phyloP scores from a whole-genome alignment of 2,113 vertebrate genomes.

The Thalassoma bifasciatum region DNA sequence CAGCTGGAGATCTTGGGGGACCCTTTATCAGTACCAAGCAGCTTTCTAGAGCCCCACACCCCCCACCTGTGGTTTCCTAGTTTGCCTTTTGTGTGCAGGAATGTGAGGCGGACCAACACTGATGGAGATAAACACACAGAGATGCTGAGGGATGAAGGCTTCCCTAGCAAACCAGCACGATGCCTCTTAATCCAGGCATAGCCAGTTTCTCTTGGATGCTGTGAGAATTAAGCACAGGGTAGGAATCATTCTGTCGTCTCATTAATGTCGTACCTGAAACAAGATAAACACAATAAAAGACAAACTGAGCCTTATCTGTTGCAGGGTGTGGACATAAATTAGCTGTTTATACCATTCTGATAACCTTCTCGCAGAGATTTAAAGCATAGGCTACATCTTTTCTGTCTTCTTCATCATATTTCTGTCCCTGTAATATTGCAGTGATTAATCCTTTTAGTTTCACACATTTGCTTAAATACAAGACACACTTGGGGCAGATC shows the following conservation, averaged over 20 bases:
- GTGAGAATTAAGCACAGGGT: not conserved
- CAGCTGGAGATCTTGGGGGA: conserved; percentile 70
- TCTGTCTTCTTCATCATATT: conserved; percentile 32
- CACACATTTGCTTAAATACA: conserved; percentile 42
- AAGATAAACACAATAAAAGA: conserved; percentile 14
- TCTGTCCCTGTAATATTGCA: conserved; percentile 21
- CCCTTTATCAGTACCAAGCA: conserved; percentile 77
- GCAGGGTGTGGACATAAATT: conserved; percentile 20
- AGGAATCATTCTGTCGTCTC: conserved; percentile 11
- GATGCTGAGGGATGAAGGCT: conserved; percentile 56
- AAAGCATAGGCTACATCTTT: not conserved
- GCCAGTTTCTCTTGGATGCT: conserved; percentile 38
- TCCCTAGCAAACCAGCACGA: conserved; percentile 42
- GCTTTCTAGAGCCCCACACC: conserved; percentile 62
- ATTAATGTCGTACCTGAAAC: conserved; percentile 13
- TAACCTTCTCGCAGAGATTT: conserved; percentile 38
- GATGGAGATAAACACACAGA: conserved; percentile 67
- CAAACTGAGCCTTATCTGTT: conserved; percentile 25
- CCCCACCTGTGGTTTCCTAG: conserved; percentile 69
- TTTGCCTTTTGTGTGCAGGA: conserved; percentile 74
- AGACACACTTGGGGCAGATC: conserved; percentile 34
- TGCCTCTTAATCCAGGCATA: conserved; percentile 63
- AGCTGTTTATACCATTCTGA: conserved; percentile 32
- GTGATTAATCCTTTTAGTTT: conserved; percentile 38
- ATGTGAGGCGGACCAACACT: conserved; percentile 62